Evolutionary conservation across 2,888 invertebrate genomes (phyloP).

Genomic region (Crioceris asparagi): DNA sequence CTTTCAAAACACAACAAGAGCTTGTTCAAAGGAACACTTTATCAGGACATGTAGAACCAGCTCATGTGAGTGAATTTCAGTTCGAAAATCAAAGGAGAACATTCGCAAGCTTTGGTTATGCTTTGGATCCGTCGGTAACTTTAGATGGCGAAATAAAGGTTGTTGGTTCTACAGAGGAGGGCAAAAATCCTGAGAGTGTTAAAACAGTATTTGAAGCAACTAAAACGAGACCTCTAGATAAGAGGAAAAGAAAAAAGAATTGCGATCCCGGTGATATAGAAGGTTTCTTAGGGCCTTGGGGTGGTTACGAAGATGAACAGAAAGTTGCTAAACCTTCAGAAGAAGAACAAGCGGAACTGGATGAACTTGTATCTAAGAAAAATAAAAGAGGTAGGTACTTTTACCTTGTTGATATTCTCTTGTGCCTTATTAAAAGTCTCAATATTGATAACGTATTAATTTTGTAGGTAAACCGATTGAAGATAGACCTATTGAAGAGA

Average conservation of each 20-base stretch:
- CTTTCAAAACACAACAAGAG: slow-evolving; percentile 84
- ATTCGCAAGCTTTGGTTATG: slow-evolving; percentile 91
- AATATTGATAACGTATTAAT: background rate
- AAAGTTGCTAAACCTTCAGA: slow-evolving; percentile 83
- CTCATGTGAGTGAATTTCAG: slow-evolving; percentile 92
- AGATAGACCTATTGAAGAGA: slow-evolving; percentile 89
- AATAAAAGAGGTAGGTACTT: slow-evolving; percentile 59
- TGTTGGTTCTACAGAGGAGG: slow-evolving; percentile 59
- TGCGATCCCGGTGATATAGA: slow-evolving; percentile 84
- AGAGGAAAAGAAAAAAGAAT: slow-evolving; percentile 75
- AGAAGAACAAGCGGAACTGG: slow-evolving; percentile 87
- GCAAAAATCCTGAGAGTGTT: slow-evolving; percentile 37
- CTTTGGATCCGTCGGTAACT: slow-evolving; percentile 85
- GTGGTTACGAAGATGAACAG: slow-evolving; percentile 82
- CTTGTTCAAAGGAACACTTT: slow-evolving; percentile 80
- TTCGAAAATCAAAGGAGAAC: slow-evolving; percentile 95
- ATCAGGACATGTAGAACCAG: slow-evolving; percentile 89
- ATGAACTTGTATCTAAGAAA: slow-evolving; percentile 86
- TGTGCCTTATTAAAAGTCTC: background rate
- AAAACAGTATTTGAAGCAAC: slow-evolving; percentile 88
- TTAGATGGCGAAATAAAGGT: slow-evolving; percentile 33
- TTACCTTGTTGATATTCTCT: background rate
- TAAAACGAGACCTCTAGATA: slow-evolving; percentile 53
- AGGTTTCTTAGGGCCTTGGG: slow-evolving; percentile 98
- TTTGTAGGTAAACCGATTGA: slow-evolving; percentile 57